Base-by-base conservation (phyloP, 2,888 invertebrate species). In the Arge pagana region DNA sequence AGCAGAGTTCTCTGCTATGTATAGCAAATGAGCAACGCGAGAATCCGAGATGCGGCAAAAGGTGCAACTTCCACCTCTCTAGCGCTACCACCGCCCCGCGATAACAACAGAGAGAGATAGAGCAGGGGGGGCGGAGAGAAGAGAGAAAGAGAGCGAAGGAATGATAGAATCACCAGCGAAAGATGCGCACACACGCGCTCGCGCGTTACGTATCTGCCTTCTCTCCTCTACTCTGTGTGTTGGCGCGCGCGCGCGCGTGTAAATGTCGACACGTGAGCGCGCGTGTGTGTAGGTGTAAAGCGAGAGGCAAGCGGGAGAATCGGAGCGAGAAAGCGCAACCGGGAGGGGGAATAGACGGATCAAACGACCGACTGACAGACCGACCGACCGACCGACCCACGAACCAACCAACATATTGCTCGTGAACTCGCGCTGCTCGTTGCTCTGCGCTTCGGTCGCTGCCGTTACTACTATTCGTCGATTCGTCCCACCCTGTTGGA, bases 31-130 rank as follows among this genome's bases (percentile, higher is more conserved):
- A 68, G 66, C 68, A 64, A 64, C 67, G 67, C 62, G 66, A 65
- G 67, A 67, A 67, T 68, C 68, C 67, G 66, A 68, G 68, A 68
- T 68, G 68, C 68, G 68, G 68, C 68, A 67, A 68, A 68, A 68
- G 68, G 68, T 68, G 66, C 68, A 68, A 67, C 49, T 48, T 50
- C 26, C 63, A 62, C 64, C 63, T 50, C 36, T 41, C 50, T 48
- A 43, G 50, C 49, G 49, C 39, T 50, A 26, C 48, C 58, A 56
- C 60, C 56, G 48, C 64, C 56, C 53, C 53, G 16, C 28, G 41
- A 51, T 51, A 42, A 51, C 43, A 51, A 43, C 50, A 48, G 53
- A 56, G 45, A 39, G 39, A 53, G 41, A 50, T 52, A 21, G 33
- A 13, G 48, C 42, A 54, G 50, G 52, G 48, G 48, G 42, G 50